These are phyloP conservation scores for Zeugodacus cucurbitae DNA, from an alignment of 1,140 invertebrate species.

Conservation along the genomic window DNA sequence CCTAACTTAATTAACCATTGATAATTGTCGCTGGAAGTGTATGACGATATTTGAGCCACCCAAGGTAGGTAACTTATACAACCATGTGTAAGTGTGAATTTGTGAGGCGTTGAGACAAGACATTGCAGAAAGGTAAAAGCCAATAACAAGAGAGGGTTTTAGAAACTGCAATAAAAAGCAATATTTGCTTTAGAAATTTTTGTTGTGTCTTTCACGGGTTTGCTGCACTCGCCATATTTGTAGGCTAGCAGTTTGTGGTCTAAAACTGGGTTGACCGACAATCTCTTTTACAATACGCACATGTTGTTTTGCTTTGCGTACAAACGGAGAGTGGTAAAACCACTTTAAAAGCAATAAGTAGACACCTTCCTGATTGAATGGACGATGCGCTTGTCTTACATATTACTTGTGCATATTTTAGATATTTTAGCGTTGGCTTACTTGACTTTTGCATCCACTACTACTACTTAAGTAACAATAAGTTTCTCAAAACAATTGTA, in stretches of 20 bases:
- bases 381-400: neutral
- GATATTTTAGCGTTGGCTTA: neutral
- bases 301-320: neutral
- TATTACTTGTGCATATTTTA: no score
- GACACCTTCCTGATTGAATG: neutral
- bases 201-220: neutral
- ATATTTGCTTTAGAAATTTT: neutral
- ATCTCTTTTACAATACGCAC: neutral
- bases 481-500: neutral
- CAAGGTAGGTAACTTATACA: neutral
- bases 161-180: neutral
- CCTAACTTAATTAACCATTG: neutral
- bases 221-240: neutral
- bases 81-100: neutral
- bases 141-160: neutral
- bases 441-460: neutral
- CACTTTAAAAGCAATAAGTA: neutral
- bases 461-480: no score
- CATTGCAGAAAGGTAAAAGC: neutral
- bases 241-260: neutral
- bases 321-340: neutral
- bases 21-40: neutral
- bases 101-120: neutral
- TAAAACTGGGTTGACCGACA: neutral
- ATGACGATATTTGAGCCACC: neutral